These are phyloP conservation scores for Serripes groenlandicus DNA, from an alignment of 2,888 invertebrate genomes.

Conservation along the genomic window DNA sequence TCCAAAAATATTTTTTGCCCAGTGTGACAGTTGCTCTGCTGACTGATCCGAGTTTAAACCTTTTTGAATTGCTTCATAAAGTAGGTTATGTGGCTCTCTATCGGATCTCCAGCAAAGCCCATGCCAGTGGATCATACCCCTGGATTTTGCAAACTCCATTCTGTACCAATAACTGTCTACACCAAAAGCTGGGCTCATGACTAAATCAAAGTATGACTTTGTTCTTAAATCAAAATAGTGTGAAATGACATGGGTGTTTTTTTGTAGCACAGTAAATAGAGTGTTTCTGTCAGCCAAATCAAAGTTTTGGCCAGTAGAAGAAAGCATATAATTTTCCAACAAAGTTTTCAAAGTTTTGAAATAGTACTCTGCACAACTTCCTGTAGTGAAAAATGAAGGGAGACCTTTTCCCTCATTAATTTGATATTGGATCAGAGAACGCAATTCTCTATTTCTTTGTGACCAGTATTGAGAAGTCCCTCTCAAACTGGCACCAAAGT, in stretches of 20 bases:
- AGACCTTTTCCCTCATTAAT: too few relatives aligned
- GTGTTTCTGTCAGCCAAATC: not conserved
- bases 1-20: not conserved
- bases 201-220: conserved; percentile 37
- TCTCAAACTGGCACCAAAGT: conserved; percentile 53
- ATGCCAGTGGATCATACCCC: too few relatives aligned
- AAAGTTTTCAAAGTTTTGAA: conserved; percentile 19
- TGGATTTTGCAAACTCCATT: too few relatives aligned
- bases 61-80: conserved; percentile 12
- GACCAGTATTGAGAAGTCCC: conserved; percentile 64
- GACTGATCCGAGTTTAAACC: conserved; percentile 14
- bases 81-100: conserved; percentile 21
- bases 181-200: conserved; percentile 37
- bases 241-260: conserved; percentile 26
- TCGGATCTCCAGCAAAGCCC: conserved; percentile 26
- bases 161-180: conserved; percentile 22
- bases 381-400: conserved; percentile 35
- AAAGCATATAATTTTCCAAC: not conserved
- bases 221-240: conserved; percentile 34
- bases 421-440: conserved; percentile 48
- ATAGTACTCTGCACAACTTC: conserved; percentile 36
- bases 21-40: not conserved
- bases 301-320: not conserved
- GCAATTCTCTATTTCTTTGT: conserved; percentile 49
- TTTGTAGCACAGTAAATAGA: conserved; percentile 19